Evolutionary conservation across 2,888 invertebrate species (phyloP), one percentile per base, ranked within the genome.

Genomic region (Apotomis capreana): DNA sequence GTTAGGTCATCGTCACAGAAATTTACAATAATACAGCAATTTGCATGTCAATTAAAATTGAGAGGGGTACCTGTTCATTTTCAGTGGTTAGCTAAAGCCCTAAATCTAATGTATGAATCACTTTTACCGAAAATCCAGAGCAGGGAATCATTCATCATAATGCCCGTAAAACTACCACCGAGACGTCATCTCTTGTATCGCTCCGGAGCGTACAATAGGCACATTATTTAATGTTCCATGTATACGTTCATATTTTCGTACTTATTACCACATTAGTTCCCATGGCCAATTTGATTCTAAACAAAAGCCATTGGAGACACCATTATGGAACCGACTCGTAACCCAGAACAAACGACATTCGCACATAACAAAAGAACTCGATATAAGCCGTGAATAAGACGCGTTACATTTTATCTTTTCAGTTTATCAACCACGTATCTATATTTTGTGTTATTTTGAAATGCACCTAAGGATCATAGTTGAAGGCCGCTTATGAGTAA

Each of bases 271-370:
- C 12, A 37, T 13, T 8, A 40, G 55, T 70, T 67, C 65, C 57
- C 71, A 68, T 13, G 40, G 46, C 61, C 36, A 70, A 61, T 51
- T 61, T 26, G 15, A 40, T 55, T 26, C 26, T 15, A 12, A 46
- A 71, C 61, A 40, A 67, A 44, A 40, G 58, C 49, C 71, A 37
- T 59, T 55, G 51, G 13, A 62, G 57, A 57, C 61, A 62, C 57
- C 13, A 10, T 68, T 62, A 71, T 68, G 36, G n/a, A 40, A 51
- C 67, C 57, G 67, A 71, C 57, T 67, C 67, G 55, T 62, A 49
- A 60, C 61, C 36, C 49, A 55, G 13, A 70, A 59, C 64, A 70
- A 70, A 64, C 64, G 54, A 54, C 69, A 52, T 5, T 61, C 62
- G 58, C 58, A 51, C 40, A 59, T 46, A 69, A 64, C 64, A 58